These are phyloP conservation scores for Pomacea maculata DNA, from an alignment of 1,140 invertebrate genomes.

Conservation along the genomic window DNA sequence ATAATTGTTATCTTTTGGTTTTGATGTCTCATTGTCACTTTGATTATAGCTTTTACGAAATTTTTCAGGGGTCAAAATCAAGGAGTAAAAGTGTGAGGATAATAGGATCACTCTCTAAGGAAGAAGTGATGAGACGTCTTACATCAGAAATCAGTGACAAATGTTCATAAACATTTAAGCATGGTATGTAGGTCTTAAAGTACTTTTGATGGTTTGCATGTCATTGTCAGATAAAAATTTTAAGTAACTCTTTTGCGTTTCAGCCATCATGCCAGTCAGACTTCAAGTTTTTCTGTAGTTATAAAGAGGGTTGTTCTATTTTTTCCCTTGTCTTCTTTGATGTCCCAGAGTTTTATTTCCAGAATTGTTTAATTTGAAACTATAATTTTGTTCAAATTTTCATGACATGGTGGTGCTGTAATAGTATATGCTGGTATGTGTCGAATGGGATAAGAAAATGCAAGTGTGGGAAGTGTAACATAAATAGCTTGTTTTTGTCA, in stretches of 20 bases:
- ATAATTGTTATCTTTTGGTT: background rate
- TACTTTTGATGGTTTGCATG: too few relatives aligned
- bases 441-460: background rate
- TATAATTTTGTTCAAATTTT: background rate
- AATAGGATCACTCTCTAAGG: conserved; percentile 17
- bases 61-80: conserved; percentile 36
- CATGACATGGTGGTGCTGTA: background rate
- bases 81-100: conserved; percentile 31
- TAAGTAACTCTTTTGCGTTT: too few relatives aligned
- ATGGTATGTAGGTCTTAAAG: background rate
- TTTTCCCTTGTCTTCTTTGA: too few relatives aligned
- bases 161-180: background rate
- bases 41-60: background rate
- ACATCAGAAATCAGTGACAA: conserved; percentile 19
- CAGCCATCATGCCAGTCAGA: too few relatives aligned
- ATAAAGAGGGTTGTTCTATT: too few relatives aligned
- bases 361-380: background rate
- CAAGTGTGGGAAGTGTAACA: background rate
- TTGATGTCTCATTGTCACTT: background rate
- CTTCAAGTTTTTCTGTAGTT: too few relatives aligned
- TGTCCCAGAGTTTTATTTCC: background rate
- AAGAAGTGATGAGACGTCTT: conserved; percentile 24
- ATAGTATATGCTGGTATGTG: background rate
- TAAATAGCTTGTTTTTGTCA: too few relatives aligned
- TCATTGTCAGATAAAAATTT: too few relatives aligned